phyloP scores from a whole-genome alignment of 2,113 vertebrate species.

The Oreamnos americanus region DNA sequence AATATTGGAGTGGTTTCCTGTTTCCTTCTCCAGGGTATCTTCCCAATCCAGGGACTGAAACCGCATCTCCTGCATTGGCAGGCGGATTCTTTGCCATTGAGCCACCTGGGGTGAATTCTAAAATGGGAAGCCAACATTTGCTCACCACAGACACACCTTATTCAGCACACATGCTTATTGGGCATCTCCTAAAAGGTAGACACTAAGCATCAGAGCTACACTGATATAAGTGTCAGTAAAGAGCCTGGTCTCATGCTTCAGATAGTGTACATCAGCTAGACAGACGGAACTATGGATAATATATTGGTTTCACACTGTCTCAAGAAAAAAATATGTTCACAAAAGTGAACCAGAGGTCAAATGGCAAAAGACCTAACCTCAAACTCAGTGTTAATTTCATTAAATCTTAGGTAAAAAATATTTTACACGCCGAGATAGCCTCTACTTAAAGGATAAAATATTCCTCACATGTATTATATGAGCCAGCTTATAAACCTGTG shows the following conservation, averaged over 20 bases:
- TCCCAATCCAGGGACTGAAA: background rate
- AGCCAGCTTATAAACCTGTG: background rate
- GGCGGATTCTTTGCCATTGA: background rate
- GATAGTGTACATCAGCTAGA: background rate
- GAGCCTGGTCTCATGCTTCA: background rate
- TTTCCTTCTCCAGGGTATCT: background rate
- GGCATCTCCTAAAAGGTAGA: background rate
- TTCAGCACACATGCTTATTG: background rate
- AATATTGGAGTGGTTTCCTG: background rate
- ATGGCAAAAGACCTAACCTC: background rate
- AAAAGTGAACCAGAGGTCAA: background rate
- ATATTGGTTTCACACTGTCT: background rate
- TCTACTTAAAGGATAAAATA: background rate
- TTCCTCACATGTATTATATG: background rate
- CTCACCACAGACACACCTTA: background rate
- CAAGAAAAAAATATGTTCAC: background rate
- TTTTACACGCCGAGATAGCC: background rate
- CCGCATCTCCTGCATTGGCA: background rate
- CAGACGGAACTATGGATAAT: background rate
- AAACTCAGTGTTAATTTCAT: background rate
- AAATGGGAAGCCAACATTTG: background rate
- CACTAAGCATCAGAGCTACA: background rate
- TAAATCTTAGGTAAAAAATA: background rate
- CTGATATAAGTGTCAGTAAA: accelerated
- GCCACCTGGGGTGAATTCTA: background rate